Percentiles rank a stretch among this genome's conserved stretches.
These are phyloP conservation scores for Silurus asotus DNA, from an alignment of 2,113 vertebrate species.

Conservation along the genomic window DNA sequence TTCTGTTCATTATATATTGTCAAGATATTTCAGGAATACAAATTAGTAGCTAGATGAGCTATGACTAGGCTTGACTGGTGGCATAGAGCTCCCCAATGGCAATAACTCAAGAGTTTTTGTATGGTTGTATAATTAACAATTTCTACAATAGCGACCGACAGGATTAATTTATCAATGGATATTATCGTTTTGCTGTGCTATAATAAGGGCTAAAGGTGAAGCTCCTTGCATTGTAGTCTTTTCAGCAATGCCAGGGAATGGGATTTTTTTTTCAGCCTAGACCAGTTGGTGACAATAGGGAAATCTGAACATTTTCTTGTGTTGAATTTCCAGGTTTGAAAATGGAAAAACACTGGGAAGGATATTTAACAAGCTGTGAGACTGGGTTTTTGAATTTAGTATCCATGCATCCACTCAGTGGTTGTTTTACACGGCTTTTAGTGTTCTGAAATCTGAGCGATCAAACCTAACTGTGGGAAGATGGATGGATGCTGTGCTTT, in stretches of 20 bases:
- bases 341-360: neutral
- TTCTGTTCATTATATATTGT: neutral
- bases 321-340: neutral
- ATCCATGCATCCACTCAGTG: neutral
- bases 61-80: neutral
- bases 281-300: neutral
- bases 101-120: neutral
- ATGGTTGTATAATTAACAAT: neutral
- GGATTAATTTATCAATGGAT: neutral
- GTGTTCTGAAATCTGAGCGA: conserved; percentile 35
- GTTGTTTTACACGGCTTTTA: conserved; percentile 19
- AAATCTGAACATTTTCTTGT: neutral
- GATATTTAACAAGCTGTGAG: conserved; percentile 7
- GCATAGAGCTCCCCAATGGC: neutral
- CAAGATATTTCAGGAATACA: neutral
- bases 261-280: neutral
- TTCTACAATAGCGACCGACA: neutral
- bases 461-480: conserved; percentile 15
- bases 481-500: conserved; percentile 33
- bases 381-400: conserved; percentile 19
- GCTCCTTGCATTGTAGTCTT: neutral
- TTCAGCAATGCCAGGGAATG: neutral
- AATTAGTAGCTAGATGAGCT: neutral
- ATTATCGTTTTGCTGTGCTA: neutral
- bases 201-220: neutral